phyloP scores from a whole-genome alignment of 2,888 invertebrate genomes.

The Nemurella pictetii region DNA sequence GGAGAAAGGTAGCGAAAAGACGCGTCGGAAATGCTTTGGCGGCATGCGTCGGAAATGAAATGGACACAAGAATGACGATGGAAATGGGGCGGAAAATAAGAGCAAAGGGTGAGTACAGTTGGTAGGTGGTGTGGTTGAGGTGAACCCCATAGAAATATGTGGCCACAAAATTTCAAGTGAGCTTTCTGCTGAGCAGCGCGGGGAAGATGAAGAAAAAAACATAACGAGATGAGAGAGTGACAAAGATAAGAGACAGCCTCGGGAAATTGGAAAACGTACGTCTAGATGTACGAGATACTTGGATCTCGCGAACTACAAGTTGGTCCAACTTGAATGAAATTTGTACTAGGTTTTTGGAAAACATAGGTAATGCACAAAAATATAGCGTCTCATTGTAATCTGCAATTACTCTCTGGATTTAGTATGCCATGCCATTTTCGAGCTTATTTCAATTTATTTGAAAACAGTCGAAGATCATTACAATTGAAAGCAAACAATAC shows the following conservation, averaged over 20 bases:
- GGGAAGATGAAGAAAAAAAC: conserved; percentile 16
- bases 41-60: neutral
- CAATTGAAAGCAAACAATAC: too few relatives aligned
- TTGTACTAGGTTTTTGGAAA: neutral
- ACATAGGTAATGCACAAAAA: neutral
- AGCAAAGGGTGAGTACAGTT: neutral
- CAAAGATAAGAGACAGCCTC: conserved; percentile 24
- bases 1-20: conserved; percentile 7
- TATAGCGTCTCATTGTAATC: too few relatives aligned
- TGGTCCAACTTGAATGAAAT: conserved; percentile 20
- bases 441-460: too few relatives aligned
- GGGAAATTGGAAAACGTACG: conserved; percentile 30
- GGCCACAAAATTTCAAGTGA: conserved; percentile 26
- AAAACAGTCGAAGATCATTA: too few relatives aligned
- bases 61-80: conserved; percentile 19
- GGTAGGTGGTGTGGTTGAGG: neutral
- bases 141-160: conserved; percentile 28
- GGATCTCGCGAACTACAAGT: neutral
- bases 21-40: neutral
- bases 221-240: conserved; percentile 17
- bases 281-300: conserved; percentile 25
- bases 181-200: neutral
- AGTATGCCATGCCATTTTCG: too few relatives aligned
- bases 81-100: conserved; percentile 21
- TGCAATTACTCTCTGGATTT: too few relatives aligned